Evolutionary conservation across 2,113 vertebrate species (phyloP).

Genomic region (Harpagus bidentatus): DNA sequence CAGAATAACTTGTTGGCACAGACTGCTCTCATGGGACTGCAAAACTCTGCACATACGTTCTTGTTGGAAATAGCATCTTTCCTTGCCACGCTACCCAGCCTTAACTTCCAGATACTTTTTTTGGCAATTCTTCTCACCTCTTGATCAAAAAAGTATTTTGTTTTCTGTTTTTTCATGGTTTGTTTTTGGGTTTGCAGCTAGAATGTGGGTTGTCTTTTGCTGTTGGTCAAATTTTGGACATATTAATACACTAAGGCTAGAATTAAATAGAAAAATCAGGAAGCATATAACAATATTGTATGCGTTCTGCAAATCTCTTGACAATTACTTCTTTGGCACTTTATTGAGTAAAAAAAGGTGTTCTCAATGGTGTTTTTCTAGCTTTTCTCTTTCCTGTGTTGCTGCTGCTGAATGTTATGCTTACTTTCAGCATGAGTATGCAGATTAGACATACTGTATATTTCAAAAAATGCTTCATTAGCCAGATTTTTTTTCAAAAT

Average conservation of each 20-base stretch:
- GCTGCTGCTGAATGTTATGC: not conserved
- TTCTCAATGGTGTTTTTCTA: not conserved
- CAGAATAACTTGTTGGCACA: slow-evolving; percentile 51
- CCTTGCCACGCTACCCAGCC: not conserved
- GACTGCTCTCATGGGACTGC: not conserved
- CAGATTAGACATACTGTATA: not conserved
- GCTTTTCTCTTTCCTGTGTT: not conserved
- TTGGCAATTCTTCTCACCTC: not conserved
- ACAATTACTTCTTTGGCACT: not conserved
- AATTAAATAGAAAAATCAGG: not conserved
- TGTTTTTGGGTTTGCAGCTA: not conserved
- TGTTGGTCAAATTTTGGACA: not conserved
- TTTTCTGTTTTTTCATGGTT: not conserved
- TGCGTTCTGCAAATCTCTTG: not conserved
- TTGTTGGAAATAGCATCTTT: not conserved
- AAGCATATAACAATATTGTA: not conserved
- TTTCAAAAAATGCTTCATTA: not conserved
- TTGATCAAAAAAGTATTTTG: not conserved
- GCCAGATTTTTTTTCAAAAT: not conserved
- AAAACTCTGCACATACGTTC: not conserved
- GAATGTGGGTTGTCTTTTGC: not conserved
- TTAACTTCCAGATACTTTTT: not conserved
- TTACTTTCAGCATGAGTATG: not conserved
- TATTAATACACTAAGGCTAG: not conserved
- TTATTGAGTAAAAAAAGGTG: not conserved